Evolutionary conservation across 2,888 invertebrate genomes (phyloP).

Genomic region (Aromia moschata): DNA sequence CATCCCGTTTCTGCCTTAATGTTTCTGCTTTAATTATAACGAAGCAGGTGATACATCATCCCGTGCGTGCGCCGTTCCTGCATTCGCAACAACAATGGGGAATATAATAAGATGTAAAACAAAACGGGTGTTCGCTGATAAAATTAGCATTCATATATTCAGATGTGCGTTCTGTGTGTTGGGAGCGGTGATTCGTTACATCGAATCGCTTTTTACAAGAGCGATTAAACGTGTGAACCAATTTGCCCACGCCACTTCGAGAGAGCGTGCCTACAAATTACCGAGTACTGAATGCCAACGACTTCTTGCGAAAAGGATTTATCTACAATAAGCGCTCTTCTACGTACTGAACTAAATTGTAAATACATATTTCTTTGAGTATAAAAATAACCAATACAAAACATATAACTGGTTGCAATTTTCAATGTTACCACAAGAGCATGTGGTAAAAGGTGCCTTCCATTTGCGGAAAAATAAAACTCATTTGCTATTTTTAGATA

Average conservation of each 20-base stretch:
- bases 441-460: too few species aligned
- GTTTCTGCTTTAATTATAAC: too few species aligned
- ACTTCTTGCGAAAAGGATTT: background rate
- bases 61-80: background rate
- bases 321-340: background rate
- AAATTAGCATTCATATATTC: background rate
- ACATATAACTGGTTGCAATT: too few species aligned
- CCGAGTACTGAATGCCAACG: background rate
- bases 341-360: too few species aligned
- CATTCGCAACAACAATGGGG: too few species aligned
- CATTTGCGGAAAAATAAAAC: too few species aligned
- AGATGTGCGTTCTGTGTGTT: background rate
- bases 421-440: too few species aligned
- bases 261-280: background rate
- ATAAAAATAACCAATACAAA: too few species aligned
- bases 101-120: too few species aligned
- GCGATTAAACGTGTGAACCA: slow-evolving; percentile 11
- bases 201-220: slow-evolving; percentile 8
- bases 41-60: background rate
- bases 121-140: background rate
- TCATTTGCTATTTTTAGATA: too few species aligned
- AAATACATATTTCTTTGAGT: too few species aligned
- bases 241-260: slow-evolving; percentile 17
- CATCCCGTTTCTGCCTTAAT: too few species aligned
- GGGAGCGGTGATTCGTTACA: slow-evolving; percentile 18